Conservation (phyloP, 2,797 vertebrate species). For the Propithecus perrieri region DNA sequence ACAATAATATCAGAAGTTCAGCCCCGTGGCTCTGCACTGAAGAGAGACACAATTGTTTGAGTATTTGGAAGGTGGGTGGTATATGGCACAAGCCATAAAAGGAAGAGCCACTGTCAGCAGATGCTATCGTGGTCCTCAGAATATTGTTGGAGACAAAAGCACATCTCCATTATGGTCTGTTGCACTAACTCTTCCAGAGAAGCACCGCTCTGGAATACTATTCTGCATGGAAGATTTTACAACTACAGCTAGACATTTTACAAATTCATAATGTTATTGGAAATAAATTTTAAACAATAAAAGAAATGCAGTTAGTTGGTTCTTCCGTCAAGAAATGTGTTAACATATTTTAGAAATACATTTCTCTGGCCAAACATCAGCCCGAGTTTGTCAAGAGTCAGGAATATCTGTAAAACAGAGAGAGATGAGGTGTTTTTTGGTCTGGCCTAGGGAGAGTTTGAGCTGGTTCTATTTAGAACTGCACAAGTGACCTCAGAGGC, state of each 20-base stretch:
- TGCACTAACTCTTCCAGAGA: background rate
- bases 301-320: background rate
- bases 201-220: background rate
- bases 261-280: background rate
- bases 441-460: background rate
- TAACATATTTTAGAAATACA: background rate
- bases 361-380: background rate
- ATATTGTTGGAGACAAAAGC: background rate
- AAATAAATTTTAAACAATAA: conserved; percentile 38
- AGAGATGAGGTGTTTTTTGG: background rate
- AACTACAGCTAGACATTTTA: background rate
- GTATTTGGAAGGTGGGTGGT: background rate
- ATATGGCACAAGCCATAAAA: background rate
- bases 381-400: background rate
- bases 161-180: background rate
- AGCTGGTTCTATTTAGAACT: background rate
- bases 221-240: background rate
- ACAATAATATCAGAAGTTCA: conserved; percentile 64
- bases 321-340: background rate
- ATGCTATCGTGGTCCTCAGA: background rate
- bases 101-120: background rate
- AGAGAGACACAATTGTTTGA: conserved; percentile 39
- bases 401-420: background rate
- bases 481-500: background rate
- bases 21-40: conserved; percentile 48